A percentile compares a stretch with the other conserved stretches of the same genome.
These are phyloP conservation scores for Panulirus ornatus DNA, from an alignment of 1,140 invertebrate species.

Conservation along the genomic window DNA sequence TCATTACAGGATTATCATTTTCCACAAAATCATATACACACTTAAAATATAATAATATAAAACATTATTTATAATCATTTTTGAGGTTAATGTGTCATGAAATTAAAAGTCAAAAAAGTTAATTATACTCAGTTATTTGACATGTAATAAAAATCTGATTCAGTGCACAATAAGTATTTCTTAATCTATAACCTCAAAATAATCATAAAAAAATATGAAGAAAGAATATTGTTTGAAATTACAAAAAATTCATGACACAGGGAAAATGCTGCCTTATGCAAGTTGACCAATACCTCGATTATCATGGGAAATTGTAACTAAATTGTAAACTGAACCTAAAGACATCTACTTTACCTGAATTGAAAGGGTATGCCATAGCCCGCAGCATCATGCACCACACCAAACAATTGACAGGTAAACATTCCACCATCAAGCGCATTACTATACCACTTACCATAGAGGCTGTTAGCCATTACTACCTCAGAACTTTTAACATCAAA, in stretches of 20 bases:
- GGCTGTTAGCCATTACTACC: neutral
- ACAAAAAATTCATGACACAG: neutral
- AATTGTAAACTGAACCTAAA: neutral
- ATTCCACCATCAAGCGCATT: neutral
- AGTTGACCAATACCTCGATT: slow-evolving; percentile 10
- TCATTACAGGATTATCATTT: slow-evolving; percentile 17
- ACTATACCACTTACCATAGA: neutral
- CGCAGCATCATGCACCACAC: slow-evolving; percentile 4
- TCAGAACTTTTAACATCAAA: neutral
- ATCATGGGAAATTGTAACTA: neutral
- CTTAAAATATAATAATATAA: slow-evolving; percentile 24
- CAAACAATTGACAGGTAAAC: neutral
- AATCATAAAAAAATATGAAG: neutral
- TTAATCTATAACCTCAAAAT: neutral
- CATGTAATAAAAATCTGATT: too few relatives aligned
- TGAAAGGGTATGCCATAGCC: neutral
- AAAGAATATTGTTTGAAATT: neutral
- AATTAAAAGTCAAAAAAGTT: too few relatives aligned
- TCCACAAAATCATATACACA: slow-evolving; percentile 19
- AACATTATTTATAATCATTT: neutral
- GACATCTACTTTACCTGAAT: slow-evolving; percentile 8
- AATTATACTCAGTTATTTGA: too few relatives aligned
- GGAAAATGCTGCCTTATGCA: neutral
- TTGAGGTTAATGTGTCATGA: neutral
- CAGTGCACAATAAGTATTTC: too few relatives aligned